Base-by-base conservation (phyloP, 1,140 invertebrate species). In the Hycleus phaleratus region DNA sequence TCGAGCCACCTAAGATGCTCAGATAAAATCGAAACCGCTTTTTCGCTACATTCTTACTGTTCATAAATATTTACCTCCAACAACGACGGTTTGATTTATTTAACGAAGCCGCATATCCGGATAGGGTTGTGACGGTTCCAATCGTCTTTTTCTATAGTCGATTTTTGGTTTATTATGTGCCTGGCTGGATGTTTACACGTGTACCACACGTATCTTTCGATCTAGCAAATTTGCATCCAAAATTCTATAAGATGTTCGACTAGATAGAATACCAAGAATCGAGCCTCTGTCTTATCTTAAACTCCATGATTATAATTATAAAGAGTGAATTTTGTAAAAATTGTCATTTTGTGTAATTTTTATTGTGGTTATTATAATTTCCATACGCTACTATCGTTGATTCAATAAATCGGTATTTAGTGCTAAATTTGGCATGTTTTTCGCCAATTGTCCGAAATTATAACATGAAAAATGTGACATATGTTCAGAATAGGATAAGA, bases 401-500 rank as follows among this genome's bases (percentile, higher is more conserved):
- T 32, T 32, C 32, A 32, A 32, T 32, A 32, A 32, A 32, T 32
- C 32, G 7, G 4, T 7, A 32, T 32, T 32, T 32, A 32, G 32
- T 32, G 32, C 7, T 32, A 32, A 7, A 32, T 32, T 32, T 32
- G 32, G 32, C 32, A 32, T 32, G 32, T 32, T 32, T 32, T 32
- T 32, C 7, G 7, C 32, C 4, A 32, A 32, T 32, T 32, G 32
- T 32, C 38, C 32, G 32, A 32, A 32, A 4, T 32, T 32, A 32
- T 5, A 4, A 32, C 32, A 32, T 7, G 32, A 45, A 58, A 60
- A 64, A 61, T 58, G 46, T 56, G 52, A 61, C 62, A 64, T 60
- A 64, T 64, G 62, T 60, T 60, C 54, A 32, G 56, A 61, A 59
- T 56, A 55, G 62, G 62, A 64, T 64, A 64, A 64, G 62, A 64